Conservation (phyloP, 1,140 invertebrate genomes). For the Lanistes nyassanus region DNA sequence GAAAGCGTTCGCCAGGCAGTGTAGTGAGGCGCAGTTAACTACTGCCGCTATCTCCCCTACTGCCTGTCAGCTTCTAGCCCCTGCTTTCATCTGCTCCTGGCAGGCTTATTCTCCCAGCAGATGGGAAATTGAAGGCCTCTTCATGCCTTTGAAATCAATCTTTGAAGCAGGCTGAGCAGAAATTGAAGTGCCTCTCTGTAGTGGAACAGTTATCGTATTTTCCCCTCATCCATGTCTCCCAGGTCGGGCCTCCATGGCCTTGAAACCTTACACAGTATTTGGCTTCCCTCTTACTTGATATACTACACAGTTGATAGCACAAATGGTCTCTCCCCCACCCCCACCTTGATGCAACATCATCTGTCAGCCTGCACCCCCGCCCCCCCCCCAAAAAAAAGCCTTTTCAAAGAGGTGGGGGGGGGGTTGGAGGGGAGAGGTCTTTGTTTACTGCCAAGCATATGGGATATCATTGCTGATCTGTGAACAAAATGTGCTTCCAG, state of each 20-base stretch:
- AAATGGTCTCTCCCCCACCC: too few species aligned
- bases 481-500: too few species aligned
- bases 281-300: conserved; percentile 11
- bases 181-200: conserved; percentile 22
- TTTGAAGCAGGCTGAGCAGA: conserved; percentile 17
- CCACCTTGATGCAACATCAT: too few species aligned
- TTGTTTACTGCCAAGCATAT: too few species aligned
- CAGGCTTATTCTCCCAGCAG: conserved; percentile 10
- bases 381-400: too few species aligned
- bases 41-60: too few species aligned
- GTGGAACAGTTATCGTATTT: conserved; percentile 7
- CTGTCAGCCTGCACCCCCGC: too few species aligned
- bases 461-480: too few species aligned
- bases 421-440: too few species aligned
- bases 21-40: too few species aligned
- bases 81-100: not conserved
- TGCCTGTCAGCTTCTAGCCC: not conserved
- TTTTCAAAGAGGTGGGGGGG: too few species aligned
- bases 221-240: not conserved
- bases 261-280: conserved; percentile 14
- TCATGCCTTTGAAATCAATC: conserved; percentile 22
- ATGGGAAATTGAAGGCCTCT: conserved; percentile 23
- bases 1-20: too few species aligned
- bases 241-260: not conserved
- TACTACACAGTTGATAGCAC: not conserved